A percentile compares a stretch with the other conserved stretches of the same genome.
phyloP scores from a whole-genome alignment of 1,140 invertebrate species.

The Tribolium madens region DNA sequence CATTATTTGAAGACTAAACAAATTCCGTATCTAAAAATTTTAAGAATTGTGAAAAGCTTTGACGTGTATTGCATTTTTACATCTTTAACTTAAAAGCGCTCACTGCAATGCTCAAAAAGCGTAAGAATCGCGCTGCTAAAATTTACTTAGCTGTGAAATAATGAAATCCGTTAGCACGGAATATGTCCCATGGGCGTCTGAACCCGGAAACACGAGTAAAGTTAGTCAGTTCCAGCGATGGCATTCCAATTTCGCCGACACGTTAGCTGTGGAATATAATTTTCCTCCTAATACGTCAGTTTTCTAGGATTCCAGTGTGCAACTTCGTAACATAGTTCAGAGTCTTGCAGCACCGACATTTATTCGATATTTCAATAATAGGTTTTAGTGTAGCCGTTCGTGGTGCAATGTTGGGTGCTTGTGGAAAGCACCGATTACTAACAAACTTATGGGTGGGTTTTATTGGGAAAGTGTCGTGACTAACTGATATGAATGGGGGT shows the following conservation, averaged over 20 bases:
- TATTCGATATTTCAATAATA: constrained; percentile 31
- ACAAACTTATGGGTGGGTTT: constrained; percentile 16
- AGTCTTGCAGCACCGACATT: not conserved
- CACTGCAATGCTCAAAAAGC: too few species aligned
- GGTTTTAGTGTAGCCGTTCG: not conserved
- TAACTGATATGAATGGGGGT: constrained; percentile 33
- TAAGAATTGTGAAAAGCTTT: too few species aligned
- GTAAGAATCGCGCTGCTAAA: not conserved
- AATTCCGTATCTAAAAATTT: too few species aligned
- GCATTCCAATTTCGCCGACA: constrained; percentile 31
- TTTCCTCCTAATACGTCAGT: constrained; percentile 25
- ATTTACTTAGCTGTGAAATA: not conserved
- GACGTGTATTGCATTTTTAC: too few species aligned
- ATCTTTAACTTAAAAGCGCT: too few species aligned
- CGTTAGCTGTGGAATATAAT: constrained; percentile 22
- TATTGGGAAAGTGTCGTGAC: constrained; percentile 33
- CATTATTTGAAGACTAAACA: too few species aligned
- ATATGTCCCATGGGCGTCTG: constrained; percentile 25
- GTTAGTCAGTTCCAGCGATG: constrained; percentile 23
- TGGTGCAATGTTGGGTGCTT: constrained; percentile 8
- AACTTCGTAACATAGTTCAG: not conserved
- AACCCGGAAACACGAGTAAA: constrained; percentile 20
- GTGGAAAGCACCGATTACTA: constrained; percentile 7
- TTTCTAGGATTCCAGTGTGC: constrained; percentile 13
- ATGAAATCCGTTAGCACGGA: constrained; percentile 25